Evolutionary conservation across 2,113 vertebrate species (phyloP).

Genomic region (Coptodon rendalli): DNA sequence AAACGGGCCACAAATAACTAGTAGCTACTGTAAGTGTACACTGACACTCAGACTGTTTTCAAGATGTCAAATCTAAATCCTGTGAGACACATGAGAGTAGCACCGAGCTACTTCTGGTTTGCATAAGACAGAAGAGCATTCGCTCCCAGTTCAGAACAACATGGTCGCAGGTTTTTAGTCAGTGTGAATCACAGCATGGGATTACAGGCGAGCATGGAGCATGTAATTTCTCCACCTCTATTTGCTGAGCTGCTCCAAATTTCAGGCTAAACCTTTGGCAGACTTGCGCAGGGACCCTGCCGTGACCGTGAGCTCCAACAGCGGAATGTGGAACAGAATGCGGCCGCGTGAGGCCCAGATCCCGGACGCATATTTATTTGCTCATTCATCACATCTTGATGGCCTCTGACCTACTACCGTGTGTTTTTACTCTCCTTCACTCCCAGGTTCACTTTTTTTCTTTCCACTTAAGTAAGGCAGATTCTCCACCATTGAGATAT

Average conservation of each 20-base stretch:
- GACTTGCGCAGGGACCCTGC: background rate
- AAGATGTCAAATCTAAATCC: slow-evolving; percentile 37
- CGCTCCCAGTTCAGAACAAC: background rate
- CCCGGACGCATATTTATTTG: slow-evolving; percentile 66
- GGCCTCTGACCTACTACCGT: slow-evolving; percentile 66
- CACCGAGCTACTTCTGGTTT: slow-evolving; percentile 25
- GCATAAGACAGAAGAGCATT: background rate
- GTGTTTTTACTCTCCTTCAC: slow-evolving; percentile 38
- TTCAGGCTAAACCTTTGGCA: background rate
- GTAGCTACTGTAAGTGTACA: slow-evolving; percentile 53
- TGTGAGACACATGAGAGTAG: slow-evolving; percentile 41
- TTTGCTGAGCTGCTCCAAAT: slow-evolving; percentile 10
- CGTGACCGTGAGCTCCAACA: slow-evolving; percentile 15
- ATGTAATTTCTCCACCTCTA: slow-evolving; percentile 27
- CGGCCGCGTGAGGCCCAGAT: slow-evolving; percentile 33
- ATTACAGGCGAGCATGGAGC: slow-evolving; percentile 33
- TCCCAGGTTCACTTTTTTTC: slow-evolving; percentile 16
- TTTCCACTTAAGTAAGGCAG: background rate
- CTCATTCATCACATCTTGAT: slow-evolving; percentile 64
- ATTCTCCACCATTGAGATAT: background rate
- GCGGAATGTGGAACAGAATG: slow-evolving; percentile 65
- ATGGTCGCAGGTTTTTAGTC: slow-evolving; percentile 4
- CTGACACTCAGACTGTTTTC: slow-evolving; percentile 26
- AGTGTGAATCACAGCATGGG: slow-evolving; percentile 29
- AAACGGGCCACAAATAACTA: slow-evolving; percentile 59